Conservation (phyloP, 2,797 vertebrate species). For the Ficedula albicollis region DNA sequence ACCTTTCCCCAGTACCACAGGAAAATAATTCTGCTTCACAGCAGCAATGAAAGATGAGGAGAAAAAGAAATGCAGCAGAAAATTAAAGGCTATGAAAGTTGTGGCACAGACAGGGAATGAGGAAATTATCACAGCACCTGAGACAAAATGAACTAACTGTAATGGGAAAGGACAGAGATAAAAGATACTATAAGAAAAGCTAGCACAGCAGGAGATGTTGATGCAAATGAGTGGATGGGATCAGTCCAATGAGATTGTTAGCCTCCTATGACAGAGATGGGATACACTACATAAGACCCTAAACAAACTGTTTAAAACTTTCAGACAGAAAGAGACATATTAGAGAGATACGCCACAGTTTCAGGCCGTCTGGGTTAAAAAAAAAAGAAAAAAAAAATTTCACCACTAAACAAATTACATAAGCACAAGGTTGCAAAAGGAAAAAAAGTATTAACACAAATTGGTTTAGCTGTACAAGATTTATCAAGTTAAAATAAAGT, state of each 20-base stretch:
- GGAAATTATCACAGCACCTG: neutral
- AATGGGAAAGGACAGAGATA: neutral
- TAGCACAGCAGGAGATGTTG: neutral
- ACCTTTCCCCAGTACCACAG: neutral
- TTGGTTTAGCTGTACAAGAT: constrained; percentile 57
- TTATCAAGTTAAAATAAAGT: constrained; percentile 66
- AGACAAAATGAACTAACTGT: neutral
- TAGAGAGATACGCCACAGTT: neutral
- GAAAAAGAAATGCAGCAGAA: neutral
- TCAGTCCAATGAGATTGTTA: neutral
- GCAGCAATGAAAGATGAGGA: neutral
- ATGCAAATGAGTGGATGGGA: constrained; percentile 3
- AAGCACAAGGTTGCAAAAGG: constrained; percentile 39
- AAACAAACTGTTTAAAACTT: neutral
- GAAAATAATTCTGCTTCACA: neutral
- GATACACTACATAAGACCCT: neutral
- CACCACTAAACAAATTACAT: constrained; percentile 48
- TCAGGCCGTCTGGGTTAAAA: neutral
- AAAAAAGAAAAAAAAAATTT: neutral
- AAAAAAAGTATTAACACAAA: constrained; percentile 43
- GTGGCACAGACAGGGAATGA: neutral
- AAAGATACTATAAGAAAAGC: neutral
- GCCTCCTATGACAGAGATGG: neutral
- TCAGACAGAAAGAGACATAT: neutral
- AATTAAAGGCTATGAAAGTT: neutral